Conservation (phyloP, 2,888 invertebrate species). For the Nesidiocoris tenuis region DNA sequence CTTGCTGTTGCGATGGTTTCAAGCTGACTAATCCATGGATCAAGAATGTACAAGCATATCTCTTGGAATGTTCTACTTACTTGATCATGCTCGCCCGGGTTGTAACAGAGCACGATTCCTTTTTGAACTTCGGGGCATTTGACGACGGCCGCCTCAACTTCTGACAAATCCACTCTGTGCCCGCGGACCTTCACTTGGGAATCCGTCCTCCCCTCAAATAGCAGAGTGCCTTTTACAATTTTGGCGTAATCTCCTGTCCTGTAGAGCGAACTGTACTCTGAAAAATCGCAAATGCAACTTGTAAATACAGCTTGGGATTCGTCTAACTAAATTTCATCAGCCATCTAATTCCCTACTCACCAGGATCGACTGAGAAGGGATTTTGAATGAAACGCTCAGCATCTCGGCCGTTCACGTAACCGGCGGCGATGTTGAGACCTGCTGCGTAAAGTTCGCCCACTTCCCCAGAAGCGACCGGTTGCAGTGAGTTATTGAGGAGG, state of each 20-base stretch:
- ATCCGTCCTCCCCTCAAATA: conserved; percentile 82
- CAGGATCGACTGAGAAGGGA: conserved; percentile 66
- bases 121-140: conserved; percentile 67
- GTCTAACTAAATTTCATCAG: too few relatives aligned
- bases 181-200: conserved; percentile 85
- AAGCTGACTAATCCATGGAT: neutral
- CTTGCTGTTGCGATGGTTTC: too few relatives aligned
- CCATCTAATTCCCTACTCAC: too few relatives aligned
- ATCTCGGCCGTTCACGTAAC: conserved; percentile 75
- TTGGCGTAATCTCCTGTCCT: conserved; percentile 83
- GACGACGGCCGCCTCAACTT: conserved; percentile 74
- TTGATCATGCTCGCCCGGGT: conserved; percentile 64
- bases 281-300: neutral
- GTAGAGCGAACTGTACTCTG: conserved; percentile 71
- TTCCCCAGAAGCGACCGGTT: conserved; percentile 69
- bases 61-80: conserved; percentile 51
- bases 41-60: neutral
- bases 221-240: conserved; percentile 64
- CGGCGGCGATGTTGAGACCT: conserved; percentile 75
- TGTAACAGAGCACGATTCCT: conserved; percentile 76
- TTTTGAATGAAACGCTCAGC: conserved; percentile 73
- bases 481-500: conserved; percentile 71
- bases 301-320: neutral
- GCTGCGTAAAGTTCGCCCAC: conserved; percentile 81
- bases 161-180: conserved; percentile 79